Base-by-base conservation (phyloP, 2,888 invertebrate species). In the Dendrolimus houi region DNA sequence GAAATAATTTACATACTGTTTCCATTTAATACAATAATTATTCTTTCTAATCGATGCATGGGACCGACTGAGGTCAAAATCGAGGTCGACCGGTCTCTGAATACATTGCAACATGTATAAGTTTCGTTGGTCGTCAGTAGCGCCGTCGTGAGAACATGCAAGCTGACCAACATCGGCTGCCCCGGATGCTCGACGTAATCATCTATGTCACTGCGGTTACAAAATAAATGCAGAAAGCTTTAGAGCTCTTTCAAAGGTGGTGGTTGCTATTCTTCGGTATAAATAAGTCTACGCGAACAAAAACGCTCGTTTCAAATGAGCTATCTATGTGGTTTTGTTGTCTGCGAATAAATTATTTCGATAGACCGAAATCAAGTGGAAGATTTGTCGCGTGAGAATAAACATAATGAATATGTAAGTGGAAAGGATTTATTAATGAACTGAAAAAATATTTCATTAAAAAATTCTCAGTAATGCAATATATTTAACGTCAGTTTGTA, bases 61-160 rank as follows among this genome's bases (percentile, higher is more conserved):
- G 70, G 67, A 58, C 55, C 59, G 59, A 53, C 57, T 71, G 77
- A 77, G 77, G 74, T 80, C 75, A 72, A 74, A 71, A 72, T 72
- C 71, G 73, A 75, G 74, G 74, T 66, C 72, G 77, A 85, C 86
- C 83, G 82, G 87, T 85, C 79, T 72, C 69, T 64, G 64, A 64
- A 59, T 59, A 65, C 71, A 79, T 83, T 83, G 81, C 79, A 83
- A 82, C 82, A 84, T 76, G 70, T 76, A 75, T 77, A 80, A 76
- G 81, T 74, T 78, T 77, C 75, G 76, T 75, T 72, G 73, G 72
- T 66, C 74, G 70, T 72, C 72, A 68, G 75, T 81, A 84, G 87
- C 88, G 87, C 88, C 88, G 76, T 75, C 89, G 88, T 89, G 88
- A 83, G 89, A 89, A 87, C 80, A 73, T 65, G 68, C 66, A 67